Conservation (phyloP, 92 coral and sea anemone genomes). For the Hydrozoanthus gracilis region DNA sequence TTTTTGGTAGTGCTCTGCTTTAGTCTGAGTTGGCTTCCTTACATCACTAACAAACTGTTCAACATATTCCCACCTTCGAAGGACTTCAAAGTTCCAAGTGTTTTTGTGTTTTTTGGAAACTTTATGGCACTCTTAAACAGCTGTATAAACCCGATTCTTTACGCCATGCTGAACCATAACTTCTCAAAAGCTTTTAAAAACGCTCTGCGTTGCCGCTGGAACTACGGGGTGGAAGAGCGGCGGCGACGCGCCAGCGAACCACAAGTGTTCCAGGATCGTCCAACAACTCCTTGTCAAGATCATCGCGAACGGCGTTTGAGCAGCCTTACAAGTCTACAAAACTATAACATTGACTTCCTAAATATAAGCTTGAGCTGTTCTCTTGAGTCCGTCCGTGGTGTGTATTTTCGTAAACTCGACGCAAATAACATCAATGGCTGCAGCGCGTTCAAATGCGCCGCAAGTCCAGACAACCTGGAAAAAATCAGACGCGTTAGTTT, state of each 20-base stretch:
- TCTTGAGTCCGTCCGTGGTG: background rate
- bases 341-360: background rate
- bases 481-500: constrained; percentile 12
- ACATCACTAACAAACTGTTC: constrained; percentile 77
- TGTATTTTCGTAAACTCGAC: constrained; percentile 22
- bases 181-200: constrained; percentile 75
- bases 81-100: constrained; percentile 58
- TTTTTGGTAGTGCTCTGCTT: constrained; percentile 76
- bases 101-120: constrained; percentile 80
- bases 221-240: constrained; percentile 75
- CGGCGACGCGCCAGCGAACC: constrained; percentile 54
- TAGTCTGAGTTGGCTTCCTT: constrained; percentile 80
- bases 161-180: constrained; percentile 74
- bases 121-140: constrained; percentile 80
- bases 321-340: constrained; percentile 10
- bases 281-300: background rate
- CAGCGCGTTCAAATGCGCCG: background rate
- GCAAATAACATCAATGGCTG: background rate
- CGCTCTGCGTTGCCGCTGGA: constrained; percentile 78
- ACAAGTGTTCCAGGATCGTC: background rate
- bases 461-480: background rate
- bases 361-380: background rate
- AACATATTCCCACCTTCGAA: constrained; percentile 74
- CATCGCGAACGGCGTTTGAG: constrained; percentile 10
- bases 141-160: constrained; percentile 75